Conservation (phyloP, 2,797 vertebrate species). For the Megaceryle alcyon region DNA sequence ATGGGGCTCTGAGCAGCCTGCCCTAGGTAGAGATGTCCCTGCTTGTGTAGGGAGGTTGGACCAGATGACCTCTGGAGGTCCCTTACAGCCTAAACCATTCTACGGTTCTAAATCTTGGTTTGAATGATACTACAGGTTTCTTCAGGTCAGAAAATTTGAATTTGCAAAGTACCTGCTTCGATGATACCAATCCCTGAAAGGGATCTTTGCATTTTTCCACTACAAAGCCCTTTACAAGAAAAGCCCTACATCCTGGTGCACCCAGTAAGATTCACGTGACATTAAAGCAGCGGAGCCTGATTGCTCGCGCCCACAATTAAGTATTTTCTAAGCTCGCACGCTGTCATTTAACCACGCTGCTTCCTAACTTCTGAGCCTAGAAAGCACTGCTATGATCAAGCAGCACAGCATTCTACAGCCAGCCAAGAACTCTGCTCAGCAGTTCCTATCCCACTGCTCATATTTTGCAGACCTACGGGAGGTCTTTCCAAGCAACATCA, state of each 20-base stretch:
- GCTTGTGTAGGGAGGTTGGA: too few species aligned
- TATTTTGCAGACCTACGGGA: neutral
- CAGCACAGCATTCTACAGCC: neutral
- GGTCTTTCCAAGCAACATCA: neutral
- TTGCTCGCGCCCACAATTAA: neutral
- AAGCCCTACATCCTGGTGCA: neutral
- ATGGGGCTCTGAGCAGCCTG: too few species aligned
- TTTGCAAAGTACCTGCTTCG: neutral
- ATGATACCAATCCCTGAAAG: neutral
- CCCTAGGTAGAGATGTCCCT: too few species aligned
- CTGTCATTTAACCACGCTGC: neutral
- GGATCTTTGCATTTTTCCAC: neutral
- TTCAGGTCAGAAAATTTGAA: neutral
- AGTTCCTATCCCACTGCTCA: neutral
- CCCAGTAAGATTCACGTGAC: rapidly evolving
- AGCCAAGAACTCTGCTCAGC: neutral
- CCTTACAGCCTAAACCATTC: too few species aligned
- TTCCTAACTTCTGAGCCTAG: neutral
- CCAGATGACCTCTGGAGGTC: too few species aligned
- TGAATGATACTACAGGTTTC: neutral
- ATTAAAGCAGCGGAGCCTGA: neutral
- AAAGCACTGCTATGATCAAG: rapidly evolving
- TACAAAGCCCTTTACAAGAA: neutral
- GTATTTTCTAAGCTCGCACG: neutral
- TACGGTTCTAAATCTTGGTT: neutral